Evolutionary conservation across 2,888 invertebrate species (phyloP), one percentile per base, ranked within the genome.

Genomic region (Acanthoscelides obtectus): DNA sequence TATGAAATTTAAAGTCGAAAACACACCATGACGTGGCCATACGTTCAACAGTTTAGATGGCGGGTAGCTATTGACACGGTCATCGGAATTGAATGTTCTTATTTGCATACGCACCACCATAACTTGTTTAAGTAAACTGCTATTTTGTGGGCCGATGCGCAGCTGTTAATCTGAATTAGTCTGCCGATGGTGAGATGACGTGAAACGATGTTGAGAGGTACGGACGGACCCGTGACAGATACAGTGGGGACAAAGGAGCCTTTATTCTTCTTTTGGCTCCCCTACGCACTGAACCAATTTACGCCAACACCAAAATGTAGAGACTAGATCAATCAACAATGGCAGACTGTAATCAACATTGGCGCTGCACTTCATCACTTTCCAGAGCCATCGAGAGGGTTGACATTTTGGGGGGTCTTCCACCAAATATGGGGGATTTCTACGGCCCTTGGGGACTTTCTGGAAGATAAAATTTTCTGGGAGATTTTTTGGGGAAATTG

Each of bases 111-210:
- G 69, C 66, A 69, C 66, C 69, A 69, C 68, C 77, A 78, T 80
- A 79, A 80, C 73, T 79, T 78, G 20, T 72, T 70, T 73, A 69
- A 76, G 75, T 78, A 79, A 78, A 79, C 75, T 79, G 75, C 75
- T 64, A 69, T 69, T 79, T 75, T 77, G 78, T 79, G 76, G 78
- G 78, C 73, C 72, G 75, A 71, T 17, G 45, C 45, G 45, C 45
- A 45, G 12, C 3, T 77, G 80, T 80, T 79, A 79, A 80, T 80
- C 78, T 76, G 74, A 79, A 80, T 80, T 78, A 79, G 77, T 78
- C 76, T 77, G 78, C 76, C 76, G 76, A 76, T 76, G 77, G 69
- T 69, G 73, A 71, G 77, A 69, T 75, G 74, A 77, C 76, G 75
- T 77, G 78, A 79, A 77, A 78, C 71, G 74, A 74, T 72, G 67